Conservation (phyloP, 2,113 vertebrate species). For the Hippocampus zosterae region DNA sequence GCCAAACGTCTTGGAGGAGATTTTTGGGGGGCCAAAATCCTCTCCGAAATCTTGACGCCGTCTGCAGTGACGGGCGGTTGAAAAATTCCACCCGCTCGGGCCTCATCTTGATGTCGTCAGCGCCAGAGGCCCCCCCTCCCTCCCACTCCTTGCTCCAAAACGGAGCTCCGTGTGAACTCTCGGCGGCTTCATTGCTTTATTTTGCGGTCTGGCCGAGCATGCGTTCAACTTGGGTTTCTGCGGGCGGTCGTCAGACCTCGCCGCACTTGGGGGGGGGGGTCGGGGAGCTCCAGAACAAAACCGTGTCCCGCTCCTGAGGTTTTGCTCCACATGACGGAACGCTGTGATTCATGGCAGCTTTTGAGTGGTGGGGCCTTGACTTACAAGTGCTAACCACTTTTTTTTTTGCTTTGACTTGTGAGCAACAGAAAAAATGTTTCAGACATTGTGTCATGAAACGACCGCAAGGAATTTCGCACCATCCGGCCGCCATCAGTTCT, state of each 20-base stretch:
- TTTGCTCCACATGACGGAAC: background rate
- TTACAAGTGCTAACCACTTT: background rate
- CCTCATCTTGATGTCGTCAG: background rate
- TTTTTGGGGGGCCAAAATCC: background rate
- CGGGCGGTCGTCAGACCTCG: background rate
- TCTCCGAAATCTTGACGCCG: background rate
- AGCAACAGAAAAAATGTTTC: no score
- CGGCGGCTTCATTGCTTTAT: background rate
- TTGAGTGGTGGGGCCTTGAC: background rate
- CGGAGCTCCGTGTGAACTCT: background rate
- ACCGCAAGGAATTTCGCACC: background rate
- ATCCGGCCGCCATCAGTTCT: background rate
- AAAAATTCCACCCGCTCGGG: background rate
- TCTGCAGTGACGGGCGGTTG: background rate
- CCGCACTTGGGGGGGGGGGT: background rate
- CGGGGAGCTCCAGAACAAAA: slow-evolving; percentile 3
- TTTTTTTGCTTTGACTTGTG: no score
- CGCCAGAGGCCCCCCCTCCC: background rate
- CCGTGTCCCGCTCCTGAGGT: background rate
- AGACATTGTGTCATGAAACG: no score
- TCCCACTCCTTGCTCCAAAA: background rate
- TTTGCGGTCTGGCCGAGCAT: background rate
- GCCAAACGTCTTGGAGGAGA: background rate
- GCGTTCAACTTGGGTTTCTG: background rate
- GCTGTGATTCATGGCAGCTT: background rate